Evolutionary conservation across 2,888 invertebrate genomes (phyloP).

Genomic region (Hirtodrosophila duncani): DNA sequence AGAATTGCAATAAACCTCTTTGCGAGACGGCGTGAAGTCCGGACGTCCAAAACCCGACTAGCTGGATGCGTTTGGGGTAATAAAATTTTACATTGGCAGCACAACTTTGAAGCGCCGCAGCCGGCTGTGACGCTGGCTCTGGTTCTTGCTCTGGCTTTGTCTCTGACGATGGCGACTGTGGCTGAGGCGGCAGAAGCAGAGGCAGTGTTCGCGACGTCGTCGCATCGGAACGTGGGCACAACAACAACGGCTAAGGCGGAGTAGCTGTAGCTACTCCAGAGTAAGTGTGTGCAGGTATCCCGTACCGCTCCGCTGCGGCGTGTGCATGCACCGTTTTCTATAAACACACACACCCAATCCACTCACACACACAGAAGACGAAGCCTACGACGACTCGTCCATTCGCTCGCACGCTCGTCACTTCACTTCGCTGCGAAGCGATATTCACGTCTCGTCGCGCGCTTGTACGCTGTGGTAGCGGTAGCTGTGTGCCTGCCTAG

Average conservation of each 20-base stretch:
- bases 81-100: conserved; percentile 68
- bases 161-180: conserved; percentile 7
- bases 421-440: no score
- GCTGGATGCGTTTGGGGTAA: conserved; percentile 73
- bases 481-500: conserved; percentile 5
- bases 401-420: no score
- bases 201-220: no score
- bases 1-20: conserved; percentile 53
- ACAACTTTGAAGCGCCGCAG: conserved; percentile 33
- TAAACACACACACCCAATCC: no score
- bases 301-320: no score
- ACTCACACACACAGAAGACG: no score
- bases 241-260: no score
- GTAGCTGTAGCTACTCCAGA: no score
- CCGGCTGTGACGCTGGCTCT: conserved; percentile 28
- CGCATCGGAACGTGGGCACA: no score
- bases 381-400: no score
- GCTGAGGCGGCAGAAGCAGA: conserved; percentile 12
- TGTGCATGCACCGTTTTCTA: no score
- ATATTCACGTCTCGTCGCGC: neutral
- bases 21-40: conserved; percentile 68
- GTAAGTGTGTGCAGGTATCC: no score
- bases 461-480: conserved; percentile 17
- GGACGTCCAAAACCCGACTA: conserved; percentile 73
- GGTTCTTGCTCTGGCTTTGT: conserved; percentile 22